Percentiles rank a stretch among this genome's conserved stretches.
phyloP scores from a whole-genome alignment of 2,113 vertebrate genomes.

The Tenrec ecaudatus region DNA sequence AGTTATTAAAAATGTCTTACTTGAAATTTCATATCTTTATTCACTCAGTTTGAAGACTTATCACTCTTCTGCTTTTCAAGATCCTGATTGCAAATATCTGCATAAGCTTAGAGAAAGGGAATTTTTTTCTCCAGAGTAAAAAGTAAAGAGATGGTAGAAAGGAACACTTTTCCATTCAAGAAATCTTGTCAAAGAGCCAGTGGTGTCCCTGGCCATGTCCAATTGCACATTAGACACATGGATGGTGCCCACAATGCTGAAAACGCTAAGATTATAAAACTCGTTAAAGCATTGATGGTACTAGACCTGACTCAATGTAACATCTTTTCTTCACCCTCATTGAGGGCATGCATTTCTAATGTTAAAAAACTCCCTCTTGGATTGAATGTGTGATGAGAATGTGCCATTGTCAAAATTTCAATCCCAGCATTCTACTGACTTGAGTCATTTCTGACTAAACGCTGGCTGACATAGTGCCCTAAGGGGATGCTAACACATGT shows the following conservation, averaged over 20 bases:
- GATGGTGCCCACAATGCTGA: too few relatives aligned
- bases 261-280: too few relatives aligned
- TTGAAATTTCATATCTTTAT: background rate
- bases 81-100: background rate
- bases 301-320: too few relatives aligned
- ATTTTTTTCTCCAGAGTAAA: background rate
- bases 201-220: background rate
- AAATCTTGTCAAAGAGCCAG: background rate
- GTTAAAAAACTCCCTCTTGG: conserved; percentile 32
- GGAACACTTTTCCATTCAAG: background rate
- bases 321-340: too few relatives aligned
- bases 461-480: conserved; percentile 38
- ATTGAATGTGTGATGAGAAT: conserved; percentile 28
- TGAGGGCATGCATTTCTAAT: conserved; percentile 40
- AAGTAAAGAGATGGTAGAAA: background rate
- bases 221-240: background rate
- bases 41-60: background rate
- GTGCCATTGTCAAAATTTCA: conserved; percentile 69
- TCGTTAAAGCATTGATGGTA: too few relatives aligned
- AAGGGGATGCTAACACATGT: background rate
- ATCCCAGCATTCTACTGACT: background rate
- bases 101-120: background rate
- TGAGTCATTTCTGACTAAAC: conserved; percentile 48
- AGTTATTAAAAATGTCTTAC: background rate
- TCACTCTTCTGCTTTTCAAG: conserved; percentile 4